Evolutionary conservation across 2,113 vertebrate genomes (phyloP).

Genomic region (Sardina pilchardus): DNA sequence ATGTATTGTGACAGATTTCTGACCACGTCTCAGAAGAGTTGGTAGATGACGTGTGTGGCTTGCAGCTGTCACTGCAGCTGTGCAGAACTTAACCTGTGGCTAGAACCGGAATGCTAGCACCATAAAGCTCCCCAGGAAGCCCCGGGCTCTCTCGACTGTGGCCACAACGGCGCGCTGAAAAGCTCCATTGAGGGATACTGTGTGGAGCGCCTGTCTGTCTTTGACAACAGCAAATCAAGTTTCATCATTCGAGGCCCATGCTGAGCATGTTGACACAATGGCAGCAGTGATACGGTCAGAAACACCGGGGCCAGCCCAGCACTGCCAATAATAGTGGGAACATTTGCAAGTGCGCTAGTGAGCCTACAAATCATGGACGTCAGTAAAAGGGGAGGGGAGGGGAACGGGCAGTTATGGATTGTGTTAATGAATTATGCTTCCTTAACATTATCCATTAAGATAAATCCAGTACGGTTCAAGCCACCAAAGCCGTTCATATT

Average conservation of each 20-base stretch:
- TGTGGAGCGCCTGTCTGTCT: neutral
- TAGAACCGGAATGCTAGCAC: neutral
- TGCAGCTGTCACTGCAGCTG: slow-evolving; percentile 12
- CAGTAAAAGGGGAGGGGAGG: too few relatives aligned
- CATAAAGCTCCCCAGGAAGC: neutral
- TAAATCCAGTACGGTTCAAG: neutral
- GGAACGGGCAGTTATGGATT: neutral
- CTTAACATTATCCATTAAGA: neutral
- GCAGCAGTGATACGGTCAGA: neutral
- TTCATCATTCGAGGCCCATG: neutral
- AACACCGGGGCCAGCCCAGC: neutral
- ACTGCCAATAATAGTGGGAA: too few relatives aligned
- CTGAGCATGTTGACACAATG: neutral
- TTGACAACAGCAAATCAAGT: neutral
- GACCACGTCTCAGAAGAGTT: neutral
- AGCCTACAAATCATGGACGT: neutral
- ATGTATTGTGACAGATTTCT: slow-evolving; percentile 3
- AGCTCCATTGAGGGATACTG: neutral
- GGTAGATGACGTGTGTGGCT: neutral
- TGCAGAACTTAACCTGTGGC: slow-evolving; percentile 15
- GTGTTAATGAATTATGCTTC: neutral
- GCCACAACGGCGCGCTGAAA: neutral
- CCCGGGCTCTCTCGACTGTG: neutral
- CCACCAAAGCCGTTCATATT: neutral
- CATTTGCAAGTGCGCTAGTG: neutral